Evolutionary conservation across 2,888 invertebrate genomes (phyloP), one percentile per base, ranked within the genome.

Genomic region (Megastigmus dorsalis): DNA sequence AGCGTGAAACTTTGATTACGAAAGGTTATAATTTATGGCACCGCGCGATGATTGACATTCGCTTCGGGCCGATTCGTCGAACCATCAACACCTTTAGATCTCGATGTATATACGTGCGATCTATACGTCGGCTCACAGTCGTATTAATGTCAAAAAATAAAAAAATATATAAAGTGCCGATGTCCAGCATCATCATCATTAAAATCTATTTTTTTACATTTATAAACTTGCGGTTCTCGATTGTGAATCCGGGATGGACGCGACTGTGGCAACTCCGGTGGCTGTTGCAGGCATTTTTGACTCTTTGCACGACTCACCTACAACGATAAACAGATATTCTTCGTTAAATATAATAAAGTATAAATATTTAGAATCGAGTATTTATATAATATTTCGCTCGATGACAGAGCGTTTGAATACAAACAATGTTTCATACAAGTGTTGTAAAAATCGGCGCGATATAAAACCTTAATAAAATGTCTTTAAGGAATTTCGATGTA

Each of bases 1-100:
- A 38, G 43, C 45, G 33, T 55, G 41, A 62, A 62, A 60, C 59
- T 15, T 30, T 15, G 45, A 63, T 75, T 67, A n/a, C 30, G 26
- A 23, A 45, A 59, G 13, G 7, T 67, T 73, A n/a, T n/a, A 75
- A 75, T 71, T 75, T 67, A 75, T 36, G 54, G n/a, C n/a, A 7
- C 52, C 15, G 18, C 6, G 26, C 15, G 23, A 33, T 68, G 68
- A 75, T 67, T 67, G 62, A 71, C 65, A 55, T 7, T 66, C 45
- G 57, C 30, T 9, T 54, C 55, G 26, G 50, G 13, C 43, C 41
- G 57, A 69, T 74, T 62, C 55, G 57, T 26, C 50, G 69, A 68
- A 63, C 48, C n/a, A 43, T 60, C 66, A 23, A 65, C 74, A 59
- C 50, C 30, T 62, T 33, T 26, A 55, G 18, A 7, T 66, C 57